A percentile compares a stretch with the other conserved stretches of the same genome.
These are phyloP conservation scores for Drosophila auraria DNA, from an alignment of 1,140 invertebrate genomes.

Conservation along the genomic window DNA sequence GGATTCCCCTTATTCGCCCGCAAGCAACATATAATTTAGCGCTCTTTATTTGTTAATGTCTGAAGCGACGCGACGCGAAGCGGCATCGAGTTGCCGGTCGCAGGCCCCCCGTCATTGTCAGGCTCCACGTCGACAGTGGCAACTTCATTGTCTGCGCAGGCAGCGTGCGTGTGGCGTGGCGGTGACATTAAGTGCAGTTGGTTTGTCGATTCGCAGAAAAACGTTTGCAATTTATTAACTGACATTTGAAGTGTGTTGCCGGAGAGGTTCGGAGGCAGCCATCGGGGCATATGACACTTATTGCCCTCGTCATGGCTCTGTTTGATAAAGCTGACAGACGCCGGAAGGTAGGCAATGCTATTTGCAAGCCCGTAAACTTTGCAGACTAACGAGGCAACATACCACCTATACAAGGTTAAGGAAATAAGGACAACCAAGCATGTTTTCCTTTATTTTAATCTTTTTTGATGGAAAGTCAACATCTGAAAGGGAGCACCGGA, in stretches of 20 bases:
- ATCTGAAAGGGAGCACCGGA: too few relatives aligned
- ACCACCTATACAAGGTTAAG: not conserved
- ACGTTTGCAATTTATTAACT: slow-evolving; percentile 21
- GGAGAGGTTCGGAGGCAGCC: not conserved
- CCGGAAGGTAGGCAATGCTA: not conserved
- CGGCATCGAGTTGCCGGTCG: slow-evolving; percentile 5
- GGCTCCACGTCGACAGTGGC: slow-evolving; percentile 17
- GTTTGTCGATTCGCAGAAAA: slow-evolving; percentile 20
- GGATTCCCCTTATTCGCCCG: slow-evolving; percentile 7
- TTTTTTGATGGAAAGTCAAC: not conserved
- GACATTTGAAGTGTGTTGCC: slow-evolving; percentile 3
- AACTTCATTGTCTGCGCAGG: slow-evolving; percentile 19
- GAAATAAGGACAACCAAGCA: not conserved
- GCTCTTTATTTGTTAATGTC: slow-evolving; percentile 22
- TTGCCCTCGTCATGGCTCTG: slow-evolving; percentile 1
- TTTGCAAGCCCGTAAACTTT: slow-evolving; percentile 6
- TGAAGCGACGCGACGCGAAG: slow-evolving; percentile 10
- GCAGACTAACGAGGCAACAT: not conserved
- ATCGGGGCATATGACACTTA: slow-evolving; percentile 15
- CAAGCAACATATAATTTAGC: slow-evolving; percentile 19
- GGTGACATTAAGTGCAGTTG: slow-evolving; percentile 21
- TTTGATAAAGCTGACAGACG: slow-evolving; percentile 9
- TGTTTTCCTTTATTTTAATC: not conserved
- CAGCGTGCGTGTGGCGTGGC: not conserved
- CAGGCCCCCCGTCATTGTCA: slow-evolving; percentile 7